Evolutionary conservation across 92 coral and sea anemone genomes (phyloP).

Genomic region (Phenganax subtilis): DNA sequence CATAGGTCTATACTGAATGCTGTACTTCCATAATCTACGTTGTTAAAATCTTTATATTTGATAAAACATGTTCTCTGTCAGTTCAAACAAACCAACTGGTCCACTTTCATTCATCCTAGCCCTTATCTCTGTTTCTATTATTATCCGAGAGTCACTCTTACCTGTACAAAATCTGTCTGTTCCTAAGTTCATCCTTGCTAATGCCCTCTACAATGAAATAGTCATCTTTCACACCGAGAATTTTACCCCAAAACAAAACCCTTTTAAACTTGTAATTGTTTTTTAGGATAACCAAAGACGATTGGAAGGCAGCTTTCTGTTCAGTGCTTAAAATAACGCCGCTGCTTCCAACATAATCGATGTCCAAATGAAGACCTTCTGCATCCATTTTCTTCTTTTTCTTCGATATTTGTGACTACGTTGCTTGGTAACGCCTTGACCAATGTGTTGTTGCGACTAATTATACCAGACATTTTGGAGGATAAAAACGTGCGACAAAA

Average conservation of each 20-base stretch:
- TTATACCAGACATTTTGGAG: slow-evolving; percentile 4
- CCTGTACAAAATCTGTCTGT: slow-evolving; percentile 95
- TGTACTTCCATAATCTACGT: too few relatives aligned
- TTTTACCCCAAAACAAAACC: slow-evolving; percentile 96
- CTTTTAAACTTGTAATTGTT: slow-evolving; percentile 87
- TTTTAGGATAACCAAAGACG: slow-evolving; percentile 82
- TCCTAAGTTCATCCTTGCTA: slow-evolving; percentile 89
- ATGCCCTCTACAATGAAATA: slow-evolving; percentile 91
- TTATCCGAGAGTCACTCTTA: slow-evolving; percentile 4
- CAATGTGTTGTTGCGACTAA: not conserved
- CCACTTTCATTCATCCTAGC: not conserved
- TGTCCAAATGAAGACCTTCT: slow-evolving; percentile 86
- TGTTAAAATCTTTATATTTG: too few relatives aligned
- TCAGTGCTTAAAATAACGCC: slow-evolving; percentile 95
- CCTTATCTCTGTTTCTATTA: not conserved
- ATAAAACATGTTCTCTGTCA: too few relatives aligned
- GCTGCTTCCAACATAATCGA: slow-evolving; percentile 97
- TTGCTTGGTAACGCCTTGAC: slow-evolving; percentile 26
- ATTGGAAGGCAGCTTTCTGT: slow-evolving; percentile 97
- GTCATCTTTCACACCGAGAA: slow-evolving; percentile 92
- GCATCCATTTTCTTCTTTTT: slow-evolving; percentile 57
- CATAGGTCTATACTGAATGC: too few relatives aligned
- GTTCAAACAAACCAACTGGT: not conserved
- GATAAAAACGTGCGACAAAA: not conserved
- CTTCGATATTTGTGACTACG: not conserved